Evolutionary conservation across 1,140 invertebrate species (phyloP), one percentile per base, ranked within the genome.

Genomic region (Trichonephila inaurata): DNA sequence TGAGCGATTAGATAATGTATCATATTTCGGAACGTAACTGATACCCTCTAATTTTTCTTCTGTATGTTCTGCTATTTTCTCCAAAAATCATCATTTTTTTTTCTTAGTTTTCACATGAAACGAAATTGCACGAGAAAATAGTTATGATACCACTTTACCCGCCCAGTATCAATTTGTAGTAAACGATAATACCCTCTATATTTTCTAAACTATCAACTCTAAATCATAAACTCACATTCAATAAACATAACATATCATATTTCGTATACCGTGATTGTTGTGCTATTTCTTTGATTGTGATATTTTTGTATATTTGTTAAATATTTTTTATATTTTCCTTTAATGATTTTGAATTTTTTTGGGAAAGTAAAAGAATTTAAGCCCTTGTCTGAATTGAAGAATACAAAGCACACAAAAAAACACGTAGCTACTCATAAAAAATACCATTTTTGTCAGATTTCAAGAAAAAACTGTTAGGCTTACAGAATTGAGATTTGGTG

Each of bases 1-100:
- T 82, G 60, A 81, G 58, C 24, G 89, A 91, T 91, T 82, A 91
- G 69, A 91, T 91, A 72, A 91, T 51, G 66, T 60, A 91, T 62
- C 72, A 91, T 91, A 82, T n/a, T 16, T n/a, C 19, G 16, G 33
- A 66, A 88, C 40, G 7, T 12, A 88, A 51, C 60, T 18, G 86
- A 88, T 88, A 66, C 86, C 51, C 3, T 66, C 60, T 88, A 88
- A 88, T 88, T 88, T 88, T 88, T 66, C 62, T 88, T 19, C 7
- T 14, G 28, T 19, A 10, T 88, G 1, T 64, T 61, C 19, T 64
- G 4, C 60, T 40, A 77, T 77, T 77, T 77, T 40, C 28, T 18
- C 72, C 24, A 40, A 40, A 19, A 77, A 77, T 33, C 24, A 77
- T 77, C 14, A 18, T 40, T 33, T 77, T 69, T 77, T 69, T 77